Evolutionary conservation across 1,140 invertebrate species (phyloP).

Genomic region (Drosophila sp.): DNA sequence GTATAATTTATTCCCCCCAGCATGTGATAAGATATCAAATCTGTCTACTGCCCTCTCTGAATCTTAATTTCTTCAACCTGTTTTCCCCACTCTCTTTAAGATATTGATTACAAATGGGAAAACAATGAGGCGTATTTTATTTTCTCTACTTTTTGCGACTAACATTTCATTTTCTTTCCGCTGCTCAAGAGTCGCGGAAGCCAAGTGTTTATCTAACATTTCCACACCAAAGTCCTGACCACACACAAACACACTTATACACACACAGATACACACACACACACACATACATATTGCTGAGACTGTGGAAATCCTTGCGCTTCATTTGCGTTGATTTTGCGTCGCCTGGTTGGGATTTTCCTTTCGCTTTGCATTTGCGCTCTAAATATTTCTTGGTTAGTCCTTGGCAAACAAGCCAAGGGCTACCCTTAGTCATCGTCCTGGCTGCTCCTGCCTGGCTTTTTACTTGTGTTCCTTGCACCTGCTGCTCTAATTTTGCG

Average conservation of each 20-base stretch:
- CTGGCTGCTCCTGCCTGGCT: neutral
- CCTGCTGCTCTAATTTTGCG: slow-evolving; percentile 66
- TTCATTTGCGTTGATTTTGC: slow-evolving; percentile 74
- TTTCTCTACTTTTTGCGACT: neutral
- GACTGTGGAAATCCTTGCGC: slow-evolving; percentile 54
- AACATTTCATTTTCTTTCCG: slow-evolving; percentile 2
- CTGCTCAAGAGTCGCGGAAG: slow-evolving; percentile 29
- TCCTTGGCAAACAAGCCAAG: slow-evolving; percentile 59
- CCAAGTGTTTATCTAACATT: slow-evolving; percentile 50
- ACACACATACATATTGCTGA: no score
- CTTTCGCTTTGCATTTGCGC: slow-evolving; percentile 41
- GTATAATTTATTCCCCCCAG: slow-evolving; percentile 45
- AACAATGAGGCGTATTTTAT: slow-evolving; percentile 56
- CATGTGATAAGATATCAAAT: slow-evolving; percentile 14
- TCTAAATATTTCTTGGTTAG: slow-evolving; percentile 71
- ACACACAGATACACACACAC: neutral
- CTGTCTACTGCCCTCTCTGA: slow-evolving; percentile 8
- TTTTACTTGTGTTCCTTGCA: slow-evolving; percentile 2
- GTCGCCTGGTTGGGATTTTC: slow-evolving; percentile 42
- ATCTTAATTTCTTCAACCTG: slow-evolving; percentile 18
- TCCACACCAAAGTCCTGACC: slow-evolving; percentile 28
- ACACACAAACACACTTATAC: neutral
- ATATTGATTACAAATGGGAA: slow-evolving; percentile 74
- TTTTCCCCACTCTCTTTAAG: slow-evolving; percentile 7
- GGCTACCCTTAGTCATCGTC: neutral